Evolutionary conservation across 1,140 invertebrate genomes (phyloP), one percentile per base, ranked within the genome.

Genomic region (Odontomachus brunneus): DNA sequence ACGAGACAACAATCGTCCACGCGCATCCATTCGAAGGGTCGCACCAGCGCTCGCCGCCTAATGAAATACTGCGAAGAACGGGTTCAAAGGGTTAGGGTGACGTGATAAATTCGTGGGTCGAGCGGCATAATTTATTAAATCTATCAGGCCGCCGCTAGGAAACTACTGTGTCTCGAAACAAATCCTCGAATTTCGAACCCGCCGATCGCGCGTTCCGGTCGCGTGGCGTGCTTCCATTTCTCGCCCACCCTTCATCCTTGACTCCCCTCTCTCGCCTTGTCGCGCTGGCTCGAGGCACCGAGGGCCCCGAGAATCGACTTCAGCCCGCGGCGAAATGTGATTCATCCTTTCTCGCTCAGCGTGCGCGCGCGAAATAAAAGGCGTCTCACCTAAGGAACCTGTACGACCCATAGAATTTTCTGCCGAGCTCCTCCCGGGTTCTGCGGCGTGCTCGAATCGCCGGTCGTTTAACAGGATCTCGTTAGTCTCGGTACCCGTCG

Each of bases 101-200:
- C 88, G 90, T 91, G 92, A 92, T 92, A 91, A 91, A 92, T 92
- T 90, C 85, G 88, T 62, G 88, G 90, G 88, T 89, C 88, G 90
- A 89, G 85, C 84, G 88, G 88, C 85, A 90, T 92, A 92, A 92
- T 92, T 92, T 92, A 92, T 92, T 90, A 91, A 91, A 92, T 92
- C 91, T 90, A 92, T 92, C 91, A 91, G 89, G 89, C 84, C 83
- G 71, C 84, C 85, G 62, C 72, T 29, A 17, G 51, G 51, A 69
- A 14, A 71, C 75, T 80, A 24, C 51, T 29, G 29, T 51, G 33
- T 51, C 59, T 75, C 44, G 24, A 44, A 69, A 57, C 65, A 44
- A 59, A 80, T 80, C 51, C 53, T 33, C 53, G 33, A 11, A 11
- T 44, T 22, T 57, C 33, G 19, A 55, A 38, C 29, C 17, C 33